phyloP scores from a whole-genome alignment of 1,140 invertebrate genomes.

The Drosophila jambulina region DNA sequence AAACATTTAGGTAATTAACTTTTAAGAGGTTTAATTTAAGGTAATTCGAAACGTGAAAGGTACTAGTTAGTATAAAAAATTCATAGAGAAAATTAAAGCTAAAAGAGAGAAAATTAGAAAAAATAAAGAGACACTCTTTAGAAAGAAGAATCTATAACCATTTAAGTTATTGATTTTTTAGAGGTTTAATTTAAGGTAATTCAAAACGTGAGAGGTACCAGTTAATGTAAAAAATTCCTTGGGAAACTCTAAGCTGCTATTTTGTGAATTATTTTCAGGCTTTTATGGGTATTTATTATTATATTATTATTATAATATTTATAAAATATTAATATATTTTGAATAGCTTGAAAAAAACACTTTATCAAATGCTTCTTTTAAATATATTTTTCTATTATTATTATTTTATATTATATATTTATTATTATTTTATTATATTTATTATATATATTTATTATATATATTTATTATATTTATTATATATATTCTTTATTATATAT shows the following conservation, averaged over 20 bases:
- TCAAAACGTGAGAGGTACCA: background rate
- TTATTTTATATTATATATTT: too few species aligned
- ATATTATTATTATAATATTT: too few species aligned
- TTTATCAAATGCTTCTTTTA: background rate
- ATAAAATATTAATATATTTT: too few species aligned
- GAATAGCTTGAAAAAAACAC: too few species aligned
- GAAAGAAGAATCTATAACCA: background rate
- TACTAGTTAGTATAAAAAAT: background rate
- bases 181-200: background rate
- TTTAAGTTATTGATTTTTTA: conserved; percentile 7
- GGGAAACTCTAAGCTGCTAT: background rate
- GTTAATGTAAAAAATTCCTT: background rate
- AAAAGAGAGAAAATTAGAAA: too few species aligned
- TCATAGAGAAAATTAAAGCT: background rate
- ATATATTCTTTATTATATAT: too few species aligned
- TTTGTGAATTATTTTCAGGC: background rate
- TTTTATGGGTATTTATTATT: background rate
- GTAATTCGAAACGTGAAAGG: background rate
- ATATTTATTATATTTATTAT: too few species aligned
- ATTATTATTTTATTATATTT: too few species aligned
- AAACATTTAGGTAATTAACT: background rate
- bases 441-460: too few species aligned
- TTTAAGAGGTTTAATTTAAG: background rate
- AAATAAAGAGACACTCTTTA: too few species aligned
- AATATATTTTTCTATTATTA: too few species aligned